These are phyloP conservation scores for Eucera pruinosa DNA, from an alignment of 2,888 invertebrate genomes.

Conservation along the genomic window DNA sequence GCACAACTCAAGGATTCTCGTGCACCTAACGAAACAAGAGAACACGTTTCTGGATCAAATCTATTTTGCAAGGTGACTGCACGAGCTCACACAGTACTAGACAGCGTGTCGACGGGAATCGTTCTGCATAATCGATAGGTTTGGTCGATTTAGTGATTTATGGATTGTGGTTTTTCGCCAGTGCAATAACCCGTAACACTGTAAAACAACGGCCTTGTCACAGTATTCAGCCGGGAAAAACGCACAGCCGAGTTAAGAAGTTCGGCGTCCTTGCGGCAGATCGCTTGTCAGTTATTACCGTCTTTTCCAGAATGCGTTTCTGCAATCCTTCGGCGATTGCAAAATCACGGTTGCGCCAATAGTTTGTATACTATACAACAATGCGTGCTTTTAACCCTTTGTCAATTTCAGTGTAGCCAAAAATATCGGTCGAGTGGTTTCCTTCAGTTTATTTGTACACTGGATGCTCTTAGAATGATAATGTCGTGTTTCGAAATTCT, in stretches of 20 bases:
- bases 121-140: neutral
- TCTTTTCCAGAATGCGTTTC: constrained; percentile 77
- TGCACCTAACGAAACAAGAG: neutral
- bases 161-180: constrained; percentile 26
- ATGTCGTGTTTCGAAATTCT: too few species aligned
- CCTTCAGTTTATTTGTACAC: too few species aligned
- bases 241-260: constrained; percentile 70
- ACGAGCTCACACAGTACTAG: neutral
- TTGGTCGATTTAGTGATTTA: constrained; percentile 7
- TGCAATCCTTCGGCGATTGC: constrained; percentile 71
- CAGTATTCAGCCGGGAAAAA: constrained; percentile 68
- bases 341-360: constrained; percentile 63
- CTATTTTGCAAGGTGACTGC: constrained; percentile 1
- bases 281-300: constrained; percentile 77
- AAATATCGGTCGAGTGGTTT: too few species aligned
- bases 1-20: neutral
- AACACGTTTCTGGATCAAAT: neutral
- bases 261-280: constrained; percentile 76
- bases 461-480: too few species aligned
- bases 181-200: constrained; percentile 49
- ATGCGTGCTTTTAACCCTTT: neutral
- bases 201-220: constrained; percentile 67
- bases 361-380: constrained; percentile 41
- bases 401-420: too few species aligned
- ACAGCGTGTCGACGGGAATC: neutral